These are phyloP conservation scores for Hemibagrus wyckioides DNA, from an alignment of 2,113 vertebrate species.

Conservation along the genomic window DNA sequence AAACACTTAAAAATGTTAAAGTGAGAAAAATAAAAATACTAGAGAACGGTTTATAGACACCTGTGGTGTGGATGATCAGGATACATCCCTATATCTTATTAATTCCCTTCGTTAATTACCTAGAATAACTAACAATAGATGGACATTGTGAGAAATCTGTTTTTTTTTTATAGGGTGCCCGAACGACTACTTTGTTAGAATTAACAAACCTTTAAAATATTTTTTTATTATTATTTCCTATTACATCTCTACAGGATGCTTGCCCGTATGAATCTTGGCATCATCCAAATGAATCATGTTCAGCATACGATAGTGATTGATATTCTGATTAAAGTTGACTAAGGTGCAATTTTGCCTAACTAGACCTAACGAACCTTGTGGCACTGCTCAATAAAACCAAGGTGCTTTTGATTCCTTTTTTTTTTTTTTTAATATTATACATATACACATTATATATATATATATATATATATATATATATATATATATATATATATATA, in stretches of 20 bases:
- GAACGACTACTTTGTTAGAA: not conserved
- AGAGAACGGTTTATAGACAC: not conserved
- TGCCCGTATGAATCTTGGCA: not conserved
- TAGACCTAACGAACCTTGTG: not conserved
- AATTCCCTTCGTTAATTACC: not conserved
- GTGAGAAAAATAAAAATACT: not conserved
- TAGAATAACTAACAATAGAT: not conserved
- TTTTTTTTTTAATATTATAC: not conserved
- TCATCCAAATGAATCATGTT: not conserved
- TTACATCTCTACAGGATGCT: not conserved
- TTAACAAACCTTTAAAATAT: conserved; percentile 18
- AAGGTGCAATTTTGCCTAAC: conserved; percentile 26
- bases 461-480: too few species aligned
- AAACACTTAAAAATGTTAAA: conserved; percentile 7
- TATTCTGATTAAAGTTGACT: not conserved
- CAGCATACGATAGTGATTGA: not conserved
- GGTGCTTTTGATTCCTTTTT: conserved; percentile 4
- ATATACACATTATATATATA: too few species aligned
- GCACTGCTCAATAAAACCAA: conserved; percentile 30
- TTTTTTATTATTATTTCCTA: not conserved
- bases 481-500: too few species aligned
- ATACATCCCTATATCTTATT: conserved; percentile 3
- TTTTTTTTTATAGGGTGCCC: not conserved
- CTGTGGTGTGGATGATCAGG: not conserved
- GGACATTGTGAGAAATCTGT: not conserved